phyloP scores from a whole-genome alignment of 2,113 vertebrate genomes.

The Hypomesus transpacificus region DNA sequence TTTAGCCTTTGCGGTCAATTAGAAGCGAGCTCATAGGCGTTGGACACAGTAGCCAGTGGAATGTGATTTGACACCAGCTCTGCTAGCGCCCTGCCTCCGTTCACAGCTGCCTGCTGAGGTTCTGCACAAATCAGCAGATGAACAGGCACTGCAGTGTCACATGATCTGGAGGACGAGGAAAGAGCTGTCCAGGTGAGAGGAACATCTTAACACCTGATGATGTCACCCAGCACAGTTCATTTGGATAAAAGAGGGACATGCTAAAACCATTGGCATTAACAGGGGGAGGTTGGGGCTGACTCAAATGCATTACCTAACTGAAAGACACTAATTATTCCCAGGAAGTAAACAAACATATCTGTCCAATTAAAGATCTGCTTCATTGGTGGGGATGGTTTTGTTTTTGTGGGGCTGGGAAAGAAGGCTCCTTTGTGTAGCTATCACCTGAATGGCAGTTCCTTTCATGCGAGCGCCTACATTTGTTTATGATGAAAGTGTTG shows the following conservation, averaged over 20 bases:
- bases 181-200: background rate
- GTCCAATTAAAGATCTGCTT: background rate
- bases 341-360: conserved; percentile 1
- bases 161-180: background rate
- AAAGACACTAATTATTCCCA: background rate
- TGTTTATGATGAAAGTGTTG: background rate
- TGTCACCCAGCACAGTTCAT: background rate
- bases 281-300: background rate
- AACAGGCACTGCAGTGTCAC: background rate
- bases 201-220: background rate
- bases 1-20: too few relatives aligned
- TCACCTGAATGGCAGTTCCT: conserved; percentile 1
- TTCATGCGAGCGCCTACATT: background rate
- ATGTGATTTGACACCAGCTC: background rate
- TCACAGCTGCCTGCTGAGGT: background rate
- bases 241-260: background rate
- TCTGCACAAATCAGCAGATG: conserved; percentile 26
- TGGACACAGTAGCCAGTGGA: too few relatives aligned
- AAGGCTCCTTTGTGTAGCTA: background rate
- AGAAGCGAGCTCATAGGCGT: too few relatives aligned
- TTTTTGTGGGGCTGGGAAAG: background rate
- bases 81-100: background rate
- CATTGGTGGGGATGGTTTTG: background rate
- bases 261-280: background rate
- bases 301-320: background rate